These are phyloP conservation scores for Brachionus paranguensis DNA, from an alignment of 1,140 invertebrate species.

Conservation along the genomic window DNA sequence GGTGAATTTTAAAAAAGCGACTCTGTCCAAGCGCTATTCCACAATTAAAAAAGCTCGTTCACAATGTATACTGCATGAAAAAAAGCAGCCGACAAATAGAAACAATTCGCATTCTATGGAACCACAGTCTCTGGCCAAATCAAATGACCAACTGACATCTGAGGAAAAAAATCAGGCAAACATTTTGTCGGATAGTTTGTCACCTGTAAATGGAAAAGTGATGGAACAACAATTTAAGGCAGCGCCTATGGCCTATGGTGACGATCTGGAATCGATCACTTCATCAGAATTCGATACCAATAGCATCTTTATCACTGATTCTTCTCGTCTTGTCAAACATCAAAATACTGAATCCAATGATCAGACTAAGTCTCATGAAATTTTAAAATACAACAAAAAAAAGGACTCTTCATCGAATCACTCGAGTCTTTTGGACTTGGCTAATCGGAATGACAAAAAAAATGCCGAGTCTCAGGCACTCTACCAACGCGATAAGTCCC, in stretches of 20 bases:
- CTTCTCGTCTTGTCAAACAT: background rate
- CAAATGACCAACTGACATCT: background rate
- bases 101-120: too few species aligned
- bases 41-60: constrained; percentile 22
- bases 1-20: background rate
- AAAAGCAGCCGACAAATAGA: background rate
- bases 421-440: background rate
- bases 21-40: constrained; percentile 2
- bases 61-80: background rate
- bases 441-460: background rate
- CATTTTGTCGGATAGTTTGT: background rate
- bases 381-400: background rate
- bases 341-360: background rate
- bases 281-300: background rate
- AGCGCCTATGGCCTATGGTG: background rate
- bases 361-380: background rate
- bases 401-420: background rate
- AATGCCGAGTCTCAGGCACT: background rate
- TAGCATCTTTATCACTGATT: background rate
- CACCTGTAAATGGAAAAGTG: background rate
- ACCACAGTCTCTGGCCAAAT: background rate
- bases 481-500: background rate
- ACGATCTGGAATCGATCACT: background rate
- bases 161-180: background rate
- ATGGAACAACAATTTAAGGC: background rate